These are phyloP conservation scores for Neomorphus geoffroyi DNA, from an alignment of 2,797 vertebrate species.

Conservation along the genomic window DNA sequence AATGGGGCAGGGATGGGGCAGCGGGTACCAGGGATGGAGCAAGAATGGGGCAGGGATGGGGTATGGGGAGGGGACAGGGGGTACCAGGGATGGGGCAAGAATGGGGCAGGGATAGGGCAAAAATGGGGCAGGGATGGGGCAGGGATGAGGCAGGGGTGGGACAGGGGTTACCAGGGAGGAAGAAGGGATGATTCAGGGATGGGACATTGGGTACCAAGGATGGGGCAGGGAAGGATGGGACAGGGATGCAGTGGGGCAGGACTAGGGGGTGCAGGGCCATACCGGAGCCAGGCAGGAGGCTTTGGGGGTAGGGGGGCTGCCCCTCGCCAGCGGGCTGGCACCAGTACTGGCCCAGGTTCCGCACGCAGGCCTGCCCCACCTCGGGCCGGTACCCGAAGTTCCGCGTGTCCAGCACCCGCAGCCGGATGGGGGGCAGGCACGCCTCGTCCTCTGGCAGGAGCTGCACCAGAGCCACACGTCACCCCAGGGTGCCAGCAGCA, in stretches of 20 bases:
- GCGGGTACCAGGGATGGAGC: neutral
- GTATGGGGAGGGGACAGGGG: no score
- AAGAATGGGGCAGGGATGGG: neutral
- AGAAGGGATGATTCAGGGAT: neutral
- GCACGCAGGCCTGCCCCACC: slow-evolving; percentile 62
- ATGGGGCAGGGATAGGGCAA: no score
- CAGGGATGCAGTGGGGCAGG: no score
- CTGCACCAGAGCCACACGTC: neutral
- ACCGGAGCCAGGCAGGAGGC: neutral
- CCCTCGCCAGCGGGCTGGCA: slow-evolving; percentile 26
- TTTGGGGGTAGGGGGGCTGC: neutral
- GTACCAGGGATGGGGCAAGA: no score
- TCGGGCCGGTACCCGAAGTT: slow-evolving; percentile 37
- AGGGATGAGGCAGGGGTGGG: no score
- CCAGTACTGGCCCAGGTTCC: slow-evolving; percentile 46
- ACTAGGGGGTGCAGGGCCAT: neutral
- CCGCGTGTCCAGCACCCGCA: slow-evolving; percentile 67
- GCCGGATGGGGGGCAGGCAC: slow-evolving; percentile 41
- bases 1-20: neutral
- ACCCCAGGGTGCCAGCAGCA: neutral
- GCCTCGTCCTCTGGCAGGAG: slow-evolving; percentile 63
- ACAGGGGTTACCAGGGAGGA: no score
- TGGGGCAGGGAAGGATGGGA: neutral
- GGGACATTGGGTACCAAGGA: no score
- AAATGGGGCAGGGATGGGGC: rapidly evolving